Conservation (phyloP, 2,888 invertebrate genomes). For the Trissolcus japonicus region DNA sequence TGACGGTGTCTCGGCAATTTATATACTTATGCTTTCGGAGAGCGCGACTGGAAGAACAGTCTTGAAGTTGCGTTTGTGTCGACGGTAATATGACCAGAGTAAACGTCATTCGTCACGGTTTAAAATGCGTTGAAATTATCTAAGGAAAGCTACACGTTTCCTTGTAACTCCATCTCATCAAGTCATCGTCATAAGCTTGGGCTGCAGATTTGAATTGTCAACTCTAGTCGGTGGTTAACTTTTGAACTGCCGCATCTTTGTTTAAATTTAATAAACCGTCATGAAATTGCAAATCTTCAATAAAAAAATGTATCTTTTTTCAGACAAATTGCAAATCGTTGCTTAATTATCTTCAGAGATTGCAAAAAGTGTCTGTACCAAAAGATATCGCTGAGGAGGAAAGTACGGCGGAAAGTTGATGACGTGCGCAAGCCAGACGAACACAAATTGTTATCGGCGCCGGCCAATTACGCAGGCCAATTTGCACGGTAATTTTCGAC, state of each 20-base stretch:
- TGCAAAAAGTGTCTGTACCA: no score
- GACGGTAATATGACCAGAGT: constrained; percentile 17
- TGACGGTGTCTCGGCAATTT: background rate
- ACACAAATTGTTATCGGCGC: constrained; percentile 15
- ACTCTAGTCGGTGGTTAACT: no score
- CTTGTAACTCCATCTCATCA: background rate
- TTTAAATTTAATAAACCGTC: no score
- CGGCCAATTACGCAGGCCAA: constrained; percentile 17
- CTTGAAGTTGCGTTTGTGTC: constrained; percentile 10
- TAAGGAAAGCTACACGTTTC: constrained; percentile 3
- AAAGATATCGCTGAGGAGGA: no score
- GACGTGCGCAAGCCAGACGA: background rate
- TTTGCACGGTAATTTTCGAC: constrained; percentile 41
- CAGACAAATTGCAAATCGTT: no score
- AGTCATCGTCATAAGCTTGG: background rate
- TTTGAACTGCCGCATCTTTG: no score
- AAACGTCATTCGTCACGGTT: constrained; percentile 16
- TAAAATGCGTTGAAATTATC: constrained; percentile 13
- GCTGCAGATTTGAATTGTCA: background rate
- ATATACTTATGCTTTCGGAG: constrained; percentile 6
- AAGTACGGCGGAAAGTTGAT: no score
- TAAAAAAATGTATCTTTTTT: no score
- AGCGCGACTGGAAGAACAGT: constrained; percentile 4
- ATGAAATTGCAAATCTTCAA: no score
- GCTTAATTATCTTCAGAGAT: no score